A percentile compares a stretch with the other conserved stretches of the same genome.
phyloP scores from a whole-genome alignment of 2,888 invertebrate genomes.

The Cataglyphis altisquamis region DNA sequence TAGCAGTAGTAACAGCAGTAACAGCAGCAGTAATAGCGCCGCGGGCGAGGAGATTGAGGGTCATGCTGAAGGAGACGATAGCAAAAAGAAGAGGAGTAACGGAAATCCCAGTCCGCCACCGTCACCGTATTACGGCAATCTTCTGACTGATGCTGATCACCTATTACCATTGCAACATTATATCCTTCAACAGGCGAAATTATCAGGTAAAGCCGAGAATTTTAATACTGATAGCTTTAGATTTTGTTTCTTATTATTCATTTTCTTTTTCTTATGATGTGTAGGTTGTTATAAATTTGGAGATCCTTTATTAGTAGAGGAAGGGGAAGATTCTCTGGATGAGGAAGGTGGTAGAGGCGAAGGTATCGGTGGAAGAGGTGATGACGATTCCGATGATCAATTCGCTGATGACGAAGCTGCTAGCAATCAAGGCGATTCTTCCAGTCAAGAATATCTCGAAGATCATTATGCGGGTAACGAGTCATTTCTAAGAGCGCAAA shows the following conservation, averaged over 20 bases:
- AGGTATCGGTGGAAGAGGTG: slow-evolving; percentile 82
- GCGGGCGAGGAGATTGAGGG: slow-evolving; percentile 80
- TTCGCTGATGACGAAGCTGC: slow-evolving; percentile 88
- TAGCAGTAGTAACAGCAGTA: slow-evolving; percentile 81
- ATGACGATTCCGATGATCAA: slow-evolving; percentile 87
- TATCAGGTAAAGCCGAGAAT: slow-evolving; percentile 87
- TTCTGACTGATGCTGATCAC: slow-evolving; percentile 88
- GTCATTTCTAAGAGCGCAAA: not conserved
- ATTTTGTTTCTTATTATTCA: not conserved
- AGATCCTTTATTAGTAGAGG: slow-evolving; percentile 88
- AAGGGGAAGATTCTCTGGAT: slow-evolving; percentile 91
- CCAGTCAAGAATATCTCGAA: slow-evolving; percentile 88
- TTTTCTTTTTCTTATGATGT: not conserved
- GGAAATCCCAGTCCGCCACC: slow-evolving; percentile 85
- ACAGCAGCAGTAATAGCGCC: slow-evolving; percentile 81
- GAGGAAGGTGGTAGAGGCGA: slow-evolving; percentile 89
- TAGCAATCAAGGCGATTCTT: slow-evolving; percentile 87
- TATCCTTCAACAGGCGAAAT: slow-evolving; percentile 94
- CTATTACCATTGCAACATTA: slow-evolving; percentile 95
- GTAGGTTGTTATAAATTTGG: slow-evolving; percentile 91
- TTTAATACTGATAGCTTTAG: not conserved
- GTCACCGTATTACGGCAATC: slow-evolving; percentile 84
- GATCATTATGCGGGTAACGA: slow-evolving; percentile 84
- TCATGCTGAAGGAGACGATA: slow-evolving; percentile 79
- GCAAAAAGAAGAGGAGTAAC: slow-evolving; percentile 83